Evolutionary conservation across 37 sponge, comb jelly and placozoan genomes (phyloP).

Genomic region (Oscarella lobularis): DNA sequence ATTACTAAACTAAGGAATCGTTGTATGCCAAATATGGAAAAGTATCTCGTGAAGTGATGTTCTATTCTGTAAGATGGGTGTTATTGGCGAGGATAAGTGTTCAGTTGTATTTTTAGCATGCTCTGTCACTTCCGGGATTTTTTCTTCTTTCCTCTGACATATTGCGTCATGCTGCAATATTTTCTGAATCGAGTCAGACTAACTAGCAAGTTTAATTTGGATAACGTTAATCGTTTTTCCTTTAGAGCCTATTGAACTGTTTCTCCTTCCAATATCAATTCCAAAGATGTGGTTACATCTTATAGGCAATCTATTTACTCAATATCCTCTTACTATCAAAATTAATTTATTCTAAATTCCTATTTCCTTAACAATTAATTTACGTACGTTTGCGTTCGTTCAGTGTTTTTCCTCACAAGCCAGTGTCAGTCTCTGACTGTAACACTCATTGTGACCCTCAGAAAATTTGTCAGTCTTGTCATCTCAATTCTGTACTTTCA

Average conservation of each 20-base stretch:
- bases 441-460: constrained; percentile 74
- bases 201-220: too few relatives aligned
- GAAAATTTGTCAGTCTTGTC: constrained; percentile 83
- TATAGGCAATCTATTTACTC: constrained; percentile 51
- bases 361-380: not conserved
- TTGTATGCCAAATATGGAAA: constrained; percentile 68
- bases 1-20: too few relatives aligned
- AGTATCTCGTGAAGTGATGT: constrained; percentile 84
- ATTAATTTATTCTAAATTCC: not conserved
- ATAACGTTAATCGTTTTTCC: not conserved
- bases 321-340: constrained; percentile 33
- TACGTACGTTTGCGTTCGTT: constrained; percentile 66
- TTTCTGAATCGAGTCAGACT: constrained; percentile 39
- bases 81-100: not conserved
- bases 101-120: constrained; percentile 22
- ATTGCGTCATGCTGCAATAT: constrained; percentile 10
- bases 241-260: not conserved
- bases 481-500: constrained; percentile 86
- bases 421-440: constrained; percentile 90
- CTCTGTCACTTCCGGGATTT: constrained; percentile 71
- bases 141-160: constrained; percentile 50
- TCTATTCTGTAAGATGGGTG: constrained; percentile 53
- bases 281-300: constrained; percentile 69
- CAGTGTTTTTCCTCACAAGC: constrained; percentile 68
- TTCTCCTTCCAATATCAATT: constrained; percentile 8